Evolutionary conservation across 2,113 vertebrate species (phyloP), one percentile per base, ranked within the genome.

Genomic region (Heterotilapia buettikoferi): DNA sequence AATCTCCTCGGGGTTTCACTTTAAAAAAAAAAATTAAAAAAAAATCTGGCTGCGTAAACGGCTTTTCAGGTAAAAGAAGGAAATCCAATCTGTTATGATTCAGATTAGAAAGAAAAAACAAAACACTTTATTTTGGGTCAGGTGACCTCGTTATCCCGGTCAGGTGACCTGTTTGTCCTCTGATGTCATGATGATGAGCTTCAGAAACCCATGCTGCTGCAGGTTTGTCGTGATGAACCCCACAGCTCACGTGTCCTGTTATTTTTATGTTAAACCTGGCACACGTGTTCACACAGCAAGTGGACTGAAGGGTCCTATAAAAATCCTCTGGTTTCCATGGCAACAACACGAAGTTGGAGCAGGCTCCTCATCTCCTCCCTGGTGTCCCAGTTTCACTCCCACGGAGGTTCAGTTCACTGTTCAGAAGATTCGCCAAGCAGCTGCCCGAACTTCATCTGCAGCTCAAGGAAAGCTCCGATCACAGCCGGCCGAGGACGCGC

Each of bases 21-120:
- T 71, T 0, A 1, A 19, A 1, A 29, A 16, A 8, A 14, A 14
- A 18, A 18, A 18, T 16, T 18, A 10, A 0, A 10, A 10, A 0
- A 12, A 43, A 43, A 71, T 71, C 66, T 43, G 38, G 43, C 53
- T 24, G n/a, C 10, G 24, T 56, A 56, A 26, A 26, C 2, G 7
- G 26, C 6, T 52, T 68, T 19, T n/a, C 19, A 68, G 4, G 6
- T 78, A 47, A 50, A 50, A 47, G 9, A 50, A 29, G 4, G 71
- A 50, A 31, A 3, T 47, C 71, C 26, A 29, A 50, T 18, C 43
- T 29, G 13, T 76, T 26, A 3, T 0, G 59, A 63, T n/a, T 12
- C 31, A 36, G 61, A 66, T 38, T 13, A 13, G 33, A 21, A 50
- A 0, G 16, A 14, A 50, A 12, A 29, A 50, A 19, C 9, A 19